Evolutionary conservation across 2,113 vertebrate genomes (phyloP).

Genomic region (human): DNA sequence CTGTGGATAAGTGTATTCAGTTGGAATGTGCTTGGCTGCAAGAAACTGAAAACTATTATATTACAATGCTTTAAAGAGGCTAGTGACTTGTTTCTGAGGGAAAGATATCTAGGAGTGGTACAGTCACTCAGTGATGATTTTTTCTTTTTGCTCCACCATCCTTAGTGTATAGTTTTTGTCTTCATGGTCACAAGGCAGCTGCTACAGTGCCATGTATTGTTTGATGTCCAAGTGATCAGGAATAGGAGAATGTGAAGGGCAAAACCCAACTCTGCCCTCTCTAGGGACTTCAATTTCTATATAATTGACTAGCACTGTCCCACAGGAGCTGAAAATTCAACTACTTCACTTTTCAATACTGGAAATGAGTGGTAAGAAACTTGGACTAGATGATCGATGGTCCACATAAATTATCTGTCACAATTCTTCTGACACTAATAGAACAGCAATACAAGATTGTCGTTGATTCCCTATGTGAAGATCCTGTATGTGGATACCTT

Average conservation of each 20-base stretch:
- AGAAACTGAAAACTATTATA: background rate
- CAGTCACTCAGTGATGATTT: background rate
- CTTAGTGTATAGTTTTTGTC: background rate
- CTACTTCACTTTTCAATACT: background rate
- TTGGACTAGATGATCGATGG: background rate
- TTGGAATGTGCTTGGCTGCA: background rate
- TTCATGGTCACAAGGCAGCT: background rate
- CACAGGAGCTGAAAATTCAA: background rate
- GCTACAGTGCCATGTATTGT: background rate
- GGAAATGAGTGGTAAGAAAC: background rate
- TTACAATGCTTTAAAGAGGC: background rate
- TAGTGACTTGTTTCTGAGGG: background rate
- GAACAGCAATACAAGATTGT: background rate
- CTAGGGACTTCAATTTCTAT: background rate
- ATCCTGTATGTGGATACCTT: background rate
- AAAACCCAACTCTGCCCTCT: background rate
- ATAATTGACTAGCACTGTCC: background rate
- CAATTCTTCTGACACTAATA: background rate
- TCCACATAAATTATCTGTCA: background rate
- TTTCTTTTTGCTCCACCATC: background rate
- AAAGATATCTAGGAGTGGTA: background rate
- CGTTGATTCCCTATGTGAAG: background rate
- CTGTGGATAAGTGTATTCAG: background rate
- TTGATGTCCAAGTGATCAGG: background rate
- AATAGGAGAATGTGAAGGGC: background rate